Percentiles rank a stretch among this genome's conserved stretches.
These are phyloP conservation scores for Trogon surrucura DNA, from an alignment of 2,113 vertebrate genomes.

Conservation along the genomic window DNA sequence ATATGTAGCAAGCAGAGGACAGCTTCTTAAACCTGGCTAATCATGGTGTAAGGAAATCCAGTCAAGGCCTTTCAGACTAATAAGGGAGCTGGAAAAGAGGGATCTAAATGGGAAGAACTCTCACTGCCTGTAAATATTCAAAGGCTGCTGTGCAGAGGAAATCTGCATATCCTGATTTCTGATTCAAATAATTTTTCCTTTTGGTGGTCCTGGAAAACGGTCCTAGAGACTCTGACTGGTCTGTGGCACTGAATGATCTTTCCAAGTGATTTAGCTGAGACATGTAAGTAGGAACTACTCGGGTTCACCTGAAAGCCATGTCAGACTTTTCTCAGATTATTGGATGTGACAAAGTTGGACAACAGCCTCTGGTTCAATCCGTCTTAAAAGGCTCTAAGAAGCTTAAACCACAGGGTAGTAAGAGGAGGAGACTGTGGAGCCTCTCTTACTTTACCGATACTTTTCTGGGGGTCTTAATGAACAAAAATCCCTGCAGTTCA, in stretches of 20 bases:
- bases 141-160: neutral
- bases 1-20: neutral
- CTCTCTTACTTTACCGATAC: neutral
- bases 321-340: slow-evolving; percentile 49
- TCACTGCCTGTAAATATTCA: neutral
- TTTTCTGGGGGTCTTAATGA: slow-evolving; percentile 11
- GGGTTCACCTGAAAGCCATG: slow-evolving; percentile 71
- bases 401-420: slow-evolving; percentile 53
- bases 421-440: slow-evolving; percentile 37
- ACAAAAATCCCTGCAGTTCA: neutral
- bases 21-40: neutral
- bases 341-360: slow-evolving; percentile 69
- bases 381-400: slow-evolving; percentile 60
- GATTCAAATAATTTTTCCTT: neutral
- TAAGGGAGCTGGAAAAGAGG: neutral
- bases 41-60: neutral
- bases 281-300: slow-evolving; percentile 11
- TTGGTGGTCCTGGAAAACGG: neutral
- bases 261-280: slow-evolving; percentile 8
- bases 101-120: neutral
- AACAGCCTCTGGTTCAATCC: slow-evolving; percentile 60
- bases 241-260: neutral
- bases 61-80: neutral
- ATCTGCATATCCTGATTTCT: neutral
- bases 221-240: neutral